Conservation (phyloP, 64 coral and sea anemone species). For the Pachyseris speciosa region DNA sequence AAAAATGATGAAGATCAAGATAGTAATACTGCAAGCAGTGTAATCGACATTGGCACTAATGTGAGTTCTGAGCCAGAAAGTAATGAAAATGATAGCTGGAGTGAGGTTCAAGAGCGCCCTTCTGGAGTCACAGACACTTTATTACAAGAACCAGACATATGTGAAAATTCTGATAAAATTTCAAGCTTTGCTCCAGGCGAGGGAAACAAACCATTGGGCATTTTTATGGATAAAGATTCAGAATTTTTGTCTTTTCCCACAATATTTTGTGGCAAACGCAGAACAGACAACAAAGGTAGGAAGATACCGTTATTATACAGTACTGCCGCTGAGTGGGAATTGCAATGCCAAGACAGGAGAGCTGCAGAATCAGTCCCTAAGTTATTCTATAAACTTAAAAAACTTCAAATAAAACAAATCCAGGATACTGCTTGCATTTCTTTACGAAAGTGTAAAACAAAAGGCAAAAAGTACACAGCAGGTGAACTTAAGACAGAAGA, state of each 20-base stretch:
- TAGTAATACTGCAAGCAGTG: too few relatives aligned
- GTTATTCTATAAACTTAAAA: conserved; percentile 75
- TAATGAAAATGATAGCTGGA: conserved; percentile 51
- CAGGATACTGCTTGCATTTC: conserved; percentile 56
- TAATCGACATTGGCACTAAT: too few relatives aligned
- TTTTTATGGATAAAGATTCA: conserved; percentile 83
- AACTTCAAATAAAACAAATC: conserved; percentile 75
- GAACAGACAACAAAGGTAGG: conserved; percentile 36
- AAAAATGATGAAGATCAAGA: background rate
- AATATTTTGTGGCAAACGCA: conserved; percentile 78
- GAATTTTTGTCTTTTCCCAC: conserved; percentile 81
- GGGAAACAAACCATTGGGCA: conserved; percentile 68
- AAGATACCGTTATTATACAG: conserved; percentile 72
- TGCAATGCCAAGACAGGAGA: conserved; percentile 70
- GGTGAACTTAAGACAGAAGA: conserved; percentile 63
- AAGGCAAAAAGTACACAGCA: conserved; percentile 73
- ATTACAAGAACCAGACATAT: conserved; percentile 48
- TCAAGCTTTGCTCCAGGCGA: conserved; percentile 72
- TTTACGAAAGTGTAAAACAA: conserved; percentile 83
- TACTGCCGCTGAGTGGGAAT: conserved; percentile 67
- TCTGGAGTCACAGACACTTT: conserved; percentile 54
- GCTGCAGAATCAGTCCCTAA: conserved; percentile 59
- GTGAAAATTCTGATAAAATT: conserved; percentile 61
- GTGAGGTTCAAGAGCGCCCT: conserved; percentile 44
- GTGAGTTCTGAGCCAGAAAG: too few relatives aligned